Evolutionary conservation across 2,113 vertebrate species (phyloP).

Genomic region (Ranitomeya variabilis): DNA sequence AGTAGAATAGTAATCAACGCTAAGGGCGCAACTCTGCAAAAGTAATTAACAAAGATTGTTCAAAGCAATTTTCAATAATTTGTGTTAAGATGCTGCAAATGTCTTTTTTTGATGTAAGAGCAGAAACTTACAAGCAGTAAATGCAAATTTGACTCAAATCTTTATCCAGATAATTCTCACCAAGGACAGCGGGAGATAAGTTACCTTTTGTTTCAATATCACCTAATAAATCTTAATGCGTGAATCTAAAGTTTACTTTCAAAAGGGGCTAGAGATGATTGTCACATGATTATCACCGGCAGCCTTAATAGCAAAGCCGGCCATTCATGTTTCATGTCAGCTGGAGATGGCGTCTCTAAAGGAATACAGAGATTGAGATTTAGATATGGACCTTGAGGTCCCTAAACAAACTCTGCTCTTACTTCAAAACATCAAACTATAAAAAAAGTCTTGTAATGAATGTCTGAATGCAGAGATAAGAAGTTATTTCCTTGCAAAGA

Average conservation of each 20-base stretch:
- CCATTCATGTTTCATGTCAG: slow-evolving; percentile 28
- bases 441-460: slow-evolving; percentile 41
- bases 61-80: background rate
- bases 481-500: slow-evolving; percentile 21
- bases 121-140: background rate
- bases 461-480: slow-evolving; percentile 30
- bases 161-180: background rate
- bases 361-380: slow-evolving; percentile 27
- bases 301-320: slow-evolving; percentile 6
- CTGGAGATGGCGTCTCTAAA: slow-evolving; percentile 30
- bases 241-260: slow-evolving; percentile 37
- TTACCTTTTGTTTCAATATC: slow-evolving; percentile 37
- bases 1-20: background rate
- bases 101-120: background rate
- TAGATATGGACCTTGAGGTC: slow-evolving; percentile 37
- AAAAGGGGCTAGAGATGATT: slow-evolving; percentile 23
- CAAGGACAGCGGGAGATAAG: slow-evolving; percentile 20
- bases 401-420: slow-evolving; percentile 34
- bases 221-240: slow-evolving; percentile 26
- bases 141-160: background rate
- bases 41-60: background rate
- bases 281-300: slow-evolving; percentile 22
- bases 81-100: background rate
- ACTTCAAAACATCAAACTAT: slow-evolving; percentile 38
- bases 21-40: background rate